Base-by-base conservation (phyloP, 2,113 vertebrate genomes). In the Romanogobio albipinnatus region DNA sequence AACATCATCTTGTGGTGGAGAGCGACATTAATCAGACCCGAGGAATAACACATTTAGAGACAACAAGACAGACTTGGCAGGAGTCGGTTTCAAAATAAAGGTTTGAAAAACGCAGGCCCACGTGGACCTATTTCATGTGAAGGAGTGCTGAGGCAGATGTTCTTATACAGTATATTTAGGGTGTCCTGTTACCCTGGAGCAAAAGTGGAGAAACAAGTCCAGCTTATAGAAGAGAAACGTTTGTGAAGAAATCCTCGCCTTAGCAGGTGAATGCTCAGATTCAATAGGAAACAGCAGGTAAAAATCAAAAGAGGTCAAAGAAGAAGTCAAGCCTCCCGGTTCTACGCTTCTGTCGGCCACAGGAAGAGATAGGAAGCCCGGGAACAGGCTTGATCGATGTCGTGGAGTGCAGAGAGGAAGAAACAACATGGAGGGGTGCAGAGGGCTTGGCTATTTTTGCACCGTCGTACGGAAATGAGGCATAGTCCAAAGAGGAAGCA, bases 331-430 rank as follows among this genome's bases (percentile, higher is more conserved):
- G 62, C 80, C 29, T 61, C 47, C 58, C 85, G 75, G 89, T 87
- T 92, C 86, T 87, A 86, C 87, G 86, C 24, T 64, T 82, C 61
- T 78, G 83, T 68, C 68, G 39, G 92, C 91, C 90, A 93, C 95
- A 95, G 96, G 96, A 98, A 97, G 93, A 95, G 96, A 96, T 95
- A 96, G 95, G 94, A 96, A 95, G 94, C 94, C 92, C 93, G 92
- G 94, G 93, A 95, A 94, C 92, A 95, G 91, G 94, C 92, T 95
- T 96, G 96, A 96, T 95, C 93, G 95, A 96, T 95, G 96, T 95
- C 94, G 93, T 95, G 90, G 93, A 93, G 92, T 80, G 94, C 85
- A 91, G 90, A 95, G 92, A 96, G 94, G 94, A 97, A 97, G 96
- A 96, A 96, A 94, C 91, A 93, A 94, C 93, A 88, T 88, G 92